These are phyloP conservation scores for Pseudopodoces humilis DNA, from an alignment of 2,113 vertebrate genomes.

Conservation along the genomic window DNA sequence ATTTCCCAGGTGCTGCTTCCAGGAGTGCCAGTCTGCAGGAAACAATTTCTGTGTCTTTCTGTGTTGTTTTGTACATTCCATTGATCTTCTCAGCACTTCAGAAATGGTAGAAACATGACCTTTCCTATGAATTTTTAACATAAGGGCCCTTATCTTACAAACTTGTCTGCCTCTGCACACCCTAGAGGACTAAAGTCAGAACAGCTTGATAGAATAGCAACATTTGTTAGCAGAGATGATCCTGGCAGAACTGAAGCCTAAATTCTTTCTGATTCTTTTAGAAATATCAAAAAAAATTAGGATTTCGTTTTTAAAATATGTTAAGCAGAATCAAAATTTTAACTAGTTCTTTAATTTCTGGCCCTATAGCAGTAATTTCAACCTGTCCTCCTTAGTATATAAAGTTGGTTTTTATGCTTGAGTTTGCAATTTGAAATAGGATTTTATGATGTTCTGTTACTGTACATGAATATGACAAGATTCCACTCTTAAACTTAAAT, in stretches of 20 bases:
- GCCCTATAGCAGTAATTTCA: neutral
- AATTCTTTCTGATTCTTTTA: neutral
- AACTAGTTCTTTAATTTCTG: neutral
- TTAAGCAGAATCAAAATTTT: neutral
- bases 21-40: neutral
- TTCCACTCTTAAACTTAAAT: conserved; percentile 28
- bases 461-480: conserved; percentile 6
- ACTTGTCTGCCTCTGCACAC: neutral
- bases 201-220: neutral
- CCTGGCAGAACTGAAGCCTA: neutral
- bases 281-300: neutral
- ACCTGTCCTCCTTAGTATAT: neutral
- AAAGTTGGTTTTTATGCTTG: conserved; percentile 35
- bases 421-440: conserved; percentile 32
- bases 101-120: conserved; percentile 41
- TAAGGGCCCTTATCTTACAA: conserved; percentile 15
- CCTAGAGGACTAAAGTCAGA: conserved; percentile 31
- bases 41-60: neutral
- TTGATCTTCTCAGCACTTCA: conserved; percentile 21
- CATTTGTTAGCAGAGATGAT: conserved; percentile 8
- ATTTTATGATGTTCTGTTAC: neutral
- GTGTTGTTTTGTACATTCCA: neutral
- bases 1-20: neutral
- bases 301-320: neutral
- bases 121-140: conserved; percentile 56